Conservation (phyloP, 2,113 vertebrate species). For the Dolichotis patagonum region DNA sequence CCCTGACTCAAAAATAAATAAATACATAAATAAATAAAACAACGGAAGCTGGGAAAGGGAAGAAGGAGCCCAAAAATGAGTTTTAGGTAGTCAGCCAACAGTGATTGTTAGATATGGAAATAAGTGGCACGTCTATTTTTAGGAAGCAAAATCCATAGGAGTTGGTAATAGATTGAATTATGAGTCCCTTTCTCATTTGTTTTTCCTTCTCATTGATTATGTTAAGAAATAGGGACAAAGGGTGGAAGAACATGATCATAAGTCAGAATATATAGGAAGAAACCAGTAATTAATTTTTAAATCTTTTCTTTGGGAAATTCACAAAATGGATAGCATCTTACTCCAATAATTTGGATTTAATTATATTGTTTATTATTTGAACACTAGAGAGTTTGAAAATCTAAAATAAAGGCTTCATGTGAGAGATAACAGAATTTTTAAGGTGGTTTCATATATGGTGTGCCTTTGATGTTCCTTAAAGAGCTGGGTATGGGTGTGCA, state of each 20-base stretch:
- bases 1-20: not conserved
- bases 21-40: not conserved
- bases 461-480: conserved; percentile 5
- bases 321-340: not conserved
- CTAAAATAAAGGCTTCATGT: conserved; percentile 27
- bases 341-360: conserved; percentile 48
- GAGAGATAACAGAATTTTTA: conserved; percentile 11
- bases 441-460: not conserved
- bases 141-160: conserved; percentile 49
- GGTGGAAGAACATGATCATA: not conserved
- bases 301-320: not conserved
- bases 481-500: not conserved
- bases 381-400: conserved; percentile 36
- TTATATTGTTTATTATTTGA: conserved; percentile 17
- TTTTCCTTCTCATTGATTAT: conserved; percentile 45
- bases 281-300: not conserved
- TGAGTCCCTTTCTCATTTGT: not conserved
- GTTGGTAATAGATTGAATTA: not conserved
- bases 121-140: conserved; percentile 44
- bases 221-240: not conserved
- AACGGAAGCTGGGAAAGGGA: not conserved
- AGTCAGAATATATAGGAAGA: not conserved
- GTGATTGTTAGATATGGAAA: conserved; percentile 18
- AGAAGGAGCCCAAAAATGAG: not conserved
- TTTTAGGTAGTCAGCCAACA: conserved; percentile 11